A percentile compares a stretch with the other conserved stretches of the same genome.
Evolutionary conservation across 2,797 vertebrate species (phyloP).

Genomic region (Echeneis naucrates): DNA sequence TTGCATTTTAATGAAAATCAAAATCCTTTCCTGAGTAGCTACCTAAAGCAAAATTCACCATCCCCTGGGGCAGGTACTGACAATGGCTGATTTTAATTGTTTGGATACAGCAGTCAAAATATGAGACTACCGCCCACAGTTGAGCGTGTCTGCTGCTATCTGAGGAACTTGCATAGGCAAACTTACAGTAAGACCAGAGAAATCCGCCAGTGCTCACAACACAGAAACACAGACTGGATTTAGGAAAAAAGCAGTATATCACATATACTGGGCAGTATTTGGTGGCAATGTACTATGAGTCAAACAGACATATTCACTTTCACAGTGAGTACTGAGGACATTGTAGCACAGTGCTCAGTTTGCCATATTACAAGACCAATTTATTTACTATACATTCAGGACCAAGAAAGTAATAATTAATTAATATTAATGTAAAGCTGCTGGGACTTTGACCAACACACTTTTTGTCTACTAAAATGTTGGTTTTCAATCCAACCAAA

Average conservation of each 20-base stretch:
- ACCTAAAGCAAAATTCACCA: slow-evolving; percentile 4
- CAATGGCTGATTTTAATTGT: slow-evolving; percentile 45
- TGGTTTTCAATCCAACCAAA: slow-evolving; percentile 22
- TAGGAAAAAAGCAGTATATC: not conserved
- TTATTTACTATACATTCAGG: not conserved
- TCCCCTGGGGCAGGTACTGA: slow-evolving; percentile 9
- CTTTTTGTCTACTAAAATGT: slow-evolving; percentile 15
- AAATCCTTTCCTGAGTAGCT: slow-evolving; percentile 7
- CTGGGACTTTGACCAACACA: not conserved
- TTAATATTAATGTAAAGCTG: not conserved
- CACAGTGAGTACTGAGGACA: not conserved
- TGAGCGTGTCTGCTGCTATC: slow-evolving; percentile 39
- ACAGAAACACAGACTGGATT: not conserved
- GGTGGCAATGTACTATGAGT: too few relatives aligned
- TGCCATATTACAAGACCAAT: slow-evolving; percentile 1
- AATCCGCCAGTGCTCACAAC: slow-evolving; percentile 1
- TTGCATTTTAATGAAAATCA: slow-evolving; percentile 23
- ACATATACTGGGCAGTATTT: not conserved
- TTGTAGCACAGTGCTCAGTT: slow-evolving; percentile 8
- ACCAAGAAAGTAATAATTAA: not conserved
- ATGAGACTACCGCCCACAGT: slow-evolving; percentile 39
- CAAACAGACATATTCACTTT: not conserved
- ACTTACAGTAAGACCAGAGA: slow-evolving; percentile 20
- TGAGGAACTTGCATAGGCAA: slow-evolving; percentile 20
- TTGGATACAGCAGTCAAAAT: slow-evolving; percentile 48